Evolutionary conservation across 2,888 invertebrate genomes (phyloP).

Genomic region (Spodoptera picta): DNA sequence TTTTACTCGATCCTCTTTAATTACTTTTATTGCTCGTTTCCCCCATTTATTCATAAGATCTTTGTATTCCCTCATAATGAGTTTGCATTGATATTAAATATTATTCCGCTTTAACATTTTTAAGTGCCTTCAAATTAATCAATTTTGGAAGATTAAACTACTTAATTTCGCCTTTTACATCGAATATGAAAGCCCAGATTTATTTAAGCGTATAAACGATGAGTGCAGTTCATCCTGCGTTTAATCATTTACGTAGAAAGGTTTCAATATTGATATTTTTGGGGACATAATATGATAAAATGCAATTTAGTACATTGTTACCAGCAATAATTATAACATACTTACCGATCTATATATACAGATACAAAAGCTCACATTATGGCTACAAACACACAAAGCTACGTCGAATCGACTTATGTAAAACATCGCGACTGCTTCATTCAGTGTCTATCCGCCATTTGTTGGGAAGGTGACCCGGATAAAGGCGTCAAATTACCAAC

Average conservation of each 20-base stretch:
- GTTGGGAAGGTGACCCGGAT: constrained; percentile 80
- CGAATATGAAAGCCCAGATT: constrained; percentile 18
- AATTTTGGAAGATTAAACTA: constrained; percentile 15
- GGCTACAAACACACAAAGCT: constrained; percentile 31
- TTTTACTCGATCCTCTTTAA: constrained; percentile 76
- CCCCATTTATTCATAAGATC: constrained; percentile 70
- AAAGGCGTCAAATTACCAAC: constrained; percentile 84
- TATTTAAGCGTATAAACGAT: constrained; percentile 38
- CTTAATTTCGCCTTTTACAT: constrained; percentile 28
- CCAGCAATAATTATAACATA: not conserved
- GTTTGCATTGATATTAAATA: constrained; percentile 44
- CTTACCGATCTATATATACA: no score
- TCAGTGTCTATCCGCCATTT: constrained; percentile 72
- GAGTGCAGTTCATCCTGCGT: constrained; percentile 15
- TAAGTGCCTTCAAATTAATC: constrained; percentile 32
- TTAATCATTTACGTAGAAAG: constrained; percentile 15
- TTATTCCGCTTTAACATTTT: constrained; percentile 24
- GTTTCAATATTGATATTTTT: constrained; percentile 18
- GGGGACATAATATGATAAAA: constrained; percentile 1
- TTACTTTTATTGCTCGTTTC: constrained; percentile 79
- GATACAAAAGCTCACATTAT: constrained; percentile 2
- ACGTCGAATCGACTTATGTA: constrained; percentile 65
- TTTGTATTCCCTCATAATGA: constrained; percentile 62
- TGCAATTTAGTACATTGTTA: constrained; percentile 2
- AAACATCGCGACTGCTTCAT: constrained; percentile 71